phyloP scores from a whole-genome alignment of 1,140 invertebrate genomes.

The Drosophila eugracilis region DNA sequence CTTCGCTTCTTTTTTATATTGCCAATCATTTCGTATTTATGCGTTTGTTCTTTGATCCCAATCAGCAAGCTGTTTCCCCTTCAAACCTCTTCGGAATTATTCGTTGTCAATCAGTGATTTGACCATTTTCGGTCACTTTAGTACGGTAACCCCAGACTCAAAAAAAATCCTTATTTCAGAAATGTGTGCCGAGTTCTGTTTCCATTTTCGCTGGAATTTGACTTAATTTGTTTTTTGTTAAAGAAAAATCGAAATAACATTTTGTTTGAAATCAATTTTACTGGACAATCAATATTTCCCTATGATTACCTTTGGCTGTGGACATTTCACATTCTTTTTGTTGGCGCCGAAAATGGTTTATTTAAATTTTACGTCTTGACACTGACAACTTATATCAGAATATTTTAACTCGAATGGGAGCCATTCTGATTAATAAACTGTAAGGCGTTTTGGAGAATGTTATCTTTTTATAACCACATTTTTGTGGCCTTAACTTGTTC shows the following conservation, averaged over 20 bases:
- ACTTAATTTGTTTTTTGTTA: conserved; percentile 47
- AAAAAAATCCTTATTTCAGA: not conserved
- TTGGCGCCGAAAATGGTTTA: too few relatives aligned
- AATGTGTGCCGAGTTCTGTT: conserved; percentile 14
- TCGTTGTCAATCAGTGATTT: conserved; percentile 66
- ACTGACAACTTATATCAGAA: too few relatives aligned
- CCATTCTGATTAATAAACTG: too few relatives aligned
- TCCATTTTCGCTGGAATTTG: conserved; percentile 48
- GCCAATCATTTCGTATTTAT: conserved; percentile 80
- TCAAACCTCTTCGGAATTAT: conserved; percentile 3
- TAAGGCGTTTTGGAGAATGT: too few relatives aligned
- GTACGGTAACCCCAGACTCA: conserved; percentile 14
- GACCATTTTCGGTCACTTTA: conserved; percentile 58
- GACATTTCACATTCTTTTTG: too few relatives aligned
- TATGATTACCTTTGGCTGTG: not conserved
- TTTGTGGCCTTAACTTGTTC: too few relatives aligned
- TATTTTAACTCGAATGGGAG: too few relatives aligned
- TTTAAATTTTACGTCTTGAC: too few relatives aligned
- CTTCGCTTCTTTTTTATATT: conserved; percentile 55
- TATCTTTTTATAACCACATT: too few relatives aligned
- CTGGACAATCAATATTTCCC: conserved; percentile 13
- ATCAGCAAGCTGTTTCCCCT: conserved; percentile 30
- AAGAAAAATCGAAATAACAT: conserved; percentile 41
- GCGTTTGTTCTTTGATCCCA: conserved; percentile 68
- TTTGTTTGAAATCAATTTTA: conserved; percentile 37